Conservation (phyloP, 2,113 vertebrate genomes). For the Sinosuthora webbiana region DNA sequence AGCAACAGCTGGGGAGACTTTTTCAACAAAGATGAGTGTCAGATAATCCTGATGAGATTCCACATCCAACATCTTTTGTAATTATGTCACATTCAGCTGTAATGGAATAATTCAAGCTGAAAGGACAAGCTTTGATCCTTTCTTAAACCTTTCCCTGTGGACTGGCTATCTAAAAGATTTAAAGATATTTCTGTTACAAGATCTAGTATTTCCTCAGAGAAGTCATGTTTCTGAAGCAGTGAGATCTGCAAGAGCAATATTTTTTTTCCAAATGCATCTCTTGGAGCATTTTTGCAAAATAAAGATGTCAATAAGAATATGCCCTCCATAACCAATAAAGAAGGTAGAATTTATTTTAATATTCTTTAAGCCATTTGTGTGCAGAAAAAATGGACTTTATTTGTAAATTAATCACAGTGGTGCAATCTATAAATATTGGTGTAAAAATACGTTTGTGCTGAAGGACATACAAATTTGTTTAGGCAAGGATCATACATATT, state of each 20-base stretch:
- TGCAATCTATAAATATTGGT: neutral
- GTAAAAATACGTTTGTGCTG: neutral
- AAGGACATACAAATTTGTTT: slow-evolving; percentile 16
- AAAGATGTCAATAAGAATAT: slow-evolving; percentile 53
- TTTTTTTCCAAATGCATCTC: slow-evolving; percentile 64
- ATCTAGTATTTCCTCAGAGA: slow-evolving; percentile 80
- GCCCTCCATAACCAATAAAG: neutral
- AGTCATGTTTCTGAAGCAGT: slow-evolving; percentile 73
- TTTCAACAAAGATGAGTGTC: slow-evolving; percentile 87
- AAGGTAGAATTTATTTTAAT: neutral
- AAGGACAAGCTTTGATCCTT: slow-evolving; percentile 88
- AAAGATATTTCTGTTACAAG: slow-evolving; percentile 85
- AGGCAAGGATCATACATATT: neutral
- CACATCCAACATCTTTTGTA: slow-evolving; percentile 87
- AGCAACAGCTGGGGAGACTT: slow-evolving; percentile 86
- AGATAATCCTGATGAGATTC: slow-evolving; percentile 89
- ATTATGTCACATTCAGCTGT: slow-evolving; percentile 89
- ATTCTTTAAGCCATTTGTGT: neutral
- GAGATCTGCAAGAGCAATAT: slow-evolving; percentile 66
- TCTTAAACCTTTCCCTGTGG: slow-evolving; percentile 85
- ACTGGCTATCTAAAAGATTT: slow-evolving; percentile 85
- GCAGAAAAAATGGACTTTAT: neutral
- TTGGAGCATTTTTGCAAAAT: slow-evolving; percentile 46
- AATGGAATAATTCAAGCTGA: slow-evolving; percentile 89
- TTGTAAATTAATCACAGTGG: neutral